Evolutionary conservation across 2,113 vertebrate genomes (phyloP), one percentile per base, ranked within the genome.

Genomic region (Scomber colias): DNA sequence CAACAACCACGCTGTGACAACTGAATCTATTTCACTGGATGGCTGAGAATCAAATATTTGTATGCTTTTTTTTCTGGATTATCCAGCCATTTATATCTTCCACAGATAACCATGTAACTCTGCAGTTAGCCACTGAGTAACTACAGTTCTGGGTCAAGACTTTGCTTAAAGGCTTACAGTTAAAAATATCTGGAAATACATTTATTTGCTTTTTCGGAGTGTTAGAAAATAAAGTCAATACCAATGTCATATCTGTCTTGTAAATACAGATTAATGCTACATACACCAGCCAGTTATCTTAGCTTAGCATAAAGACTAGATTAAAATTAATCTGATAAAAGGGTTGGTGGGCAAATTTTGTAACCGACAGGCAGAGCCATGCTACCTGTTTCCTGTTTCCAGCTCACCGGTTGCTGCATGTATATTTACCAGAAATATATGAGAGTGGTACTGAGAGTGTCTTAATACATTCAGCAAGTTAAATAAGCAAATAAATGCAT

Each of bases 1-100:
- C 74, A 80, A 74, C 65, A 76, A 46, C 51, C 55, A 67, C n/a
- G 12, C 63, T 60, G 66, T 63, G 79, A 71, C 81, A 64, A 59
- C 31, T 17, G 48, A 72, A 84, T 86, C 71, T 11, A 48, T 75
- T 85, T 67, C 60, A 21, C 62, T 14, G 40, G n/a, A 44, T 51
- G 49, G 31, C 44, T 31, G 56, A 19, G 67, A 73, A 74, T 82
- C 67, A 65, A 21, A 72, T 68, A 16, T 56, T 63, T 14, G 1
- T 55, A 9, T 54, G 3, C 17, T 11, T 66, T 11, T 35, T 14
- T 66, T 11, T 35, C 11, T 44, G 21, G 31, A 67, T 56, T 71
- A 63, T 79, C 65, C 24, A 19, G 27, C 48, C 12, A 19, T 13
- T 83, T 45, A 65, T 35, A 59, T 16, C 1, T 53, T 51, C 31